phyloP scores from a whole-genome alignment of 2,113 vertebrate genomes.

The Pseudois nayaur region DNA sequence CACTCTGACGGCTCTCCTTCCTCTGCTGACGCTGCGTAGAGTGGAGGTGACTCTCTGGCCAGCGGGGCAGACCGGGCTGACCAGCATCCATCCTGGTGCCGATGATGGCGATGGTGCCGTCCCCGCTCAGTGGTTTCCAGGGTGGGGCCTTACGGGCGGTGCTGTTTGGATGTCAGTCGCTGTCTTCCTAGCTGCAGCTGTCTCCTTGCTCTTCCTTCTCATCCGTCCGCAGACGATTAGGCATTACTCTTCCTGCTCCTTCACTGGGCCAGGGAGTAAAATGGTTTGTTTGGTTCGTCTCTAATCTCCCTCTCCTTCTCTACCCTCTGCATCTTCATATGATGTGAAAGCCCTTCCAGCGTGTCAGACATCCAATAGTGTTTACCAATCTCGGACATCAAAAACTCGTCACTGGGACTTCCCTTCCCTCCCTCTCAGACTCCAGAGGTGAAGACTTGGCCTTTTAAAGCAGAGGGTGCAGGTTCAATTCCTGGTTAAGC shows the following conservation, averaged over 20 bases:
- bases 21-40: not conserved
- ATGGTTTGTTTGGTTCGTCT: not conserved
- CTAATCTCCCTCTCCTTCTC: not conserved
- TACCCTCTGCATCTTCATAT: not conserved
- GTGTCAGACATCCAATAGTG: not conserved
- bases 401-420: not conserved
- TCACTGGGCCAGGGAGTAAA: not conserved
- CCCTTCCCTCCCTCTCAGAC: not conserved
- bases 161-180: not conserved
- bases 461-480: not conserved
- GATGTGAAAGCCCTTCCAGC: not conserved
- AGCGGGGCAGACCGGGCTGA: not conserved
- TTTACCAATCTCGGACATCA: not conserved
- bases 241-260: not conserved
- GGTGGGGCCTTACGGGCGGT: not conserved
- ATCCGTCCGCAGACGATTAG: not conserved
- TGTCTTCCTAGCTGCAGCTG: not conserved
- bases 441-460: not conserved
- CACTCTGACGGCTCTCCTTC: not conserved
- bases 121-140: not conserved
- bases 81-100: not conserved
- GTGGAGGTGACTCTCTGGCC: not conserved
- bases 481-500: not conserved
- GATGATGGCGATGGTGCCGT: fast-evolving
- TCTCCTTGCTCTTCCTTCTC: not conserved